A percentile compares a stretch with the other conserved stretches of the same genome.
Evolutionary conservation across 1,140 invertebrate species (phyloP).

Genomic region (Samia ricini): DNA sequence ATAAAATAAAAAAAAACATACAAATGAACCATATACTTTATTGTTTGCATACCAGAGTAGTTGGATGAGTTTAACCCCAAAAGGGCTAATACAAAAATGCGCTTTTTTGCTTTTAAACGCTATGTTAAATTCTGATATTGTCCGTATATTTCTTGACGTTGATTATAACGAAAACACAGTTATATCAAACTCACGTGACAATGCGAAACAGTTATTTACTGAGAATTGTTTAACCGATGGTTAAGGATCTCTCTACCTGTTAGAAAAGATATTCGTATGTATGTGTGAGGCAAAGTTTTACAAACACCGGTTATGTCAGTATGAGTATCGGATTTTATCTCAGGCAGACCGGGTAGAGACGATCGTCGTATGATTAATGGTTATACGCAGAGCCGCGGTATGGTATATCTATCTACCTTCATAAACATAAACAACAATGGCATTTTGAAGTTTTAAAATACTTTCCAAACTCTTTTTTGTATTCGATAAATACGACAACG

Average conservation of each 20-base stretch:
- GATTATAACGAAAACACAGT: not conserved
- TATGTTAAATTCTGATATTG: not conserved
- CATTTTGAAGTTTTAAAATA: slow-evolving; percentile 31
- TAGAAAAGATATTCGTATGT: slow-evolving; percentile 17
- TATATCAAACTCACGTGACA: not conserved
- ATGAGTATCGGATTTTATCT: slow-evolving; percentile 55
- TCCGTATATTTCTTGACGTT: not conserved
- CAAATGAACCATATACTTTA: too few species aligned
- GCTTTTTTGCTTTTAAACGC: not conserved
- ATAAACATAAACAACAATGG: slow-evolving; percentile 43
- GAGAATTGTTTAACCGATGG: slow-evolving; percentile 24
- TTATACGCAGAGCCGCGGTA: slow-evolving; percentile 40
- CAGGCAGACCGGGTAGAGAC: slow-evolving; percentile 26
- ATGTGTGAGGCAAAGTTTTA: slow-evolving; percentile 26
- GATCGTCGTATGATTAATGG: slow-evolving; percentile 66
- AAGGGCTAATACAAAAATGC: too few species aligned
- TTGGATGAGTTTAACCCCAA: too few species aligned
- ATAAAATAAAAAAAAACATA: too few species aligned
- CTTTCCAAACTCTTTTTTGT: slow-evolving; percentile 50
- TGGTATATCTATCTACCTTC: slow-evolving; percentile 56
- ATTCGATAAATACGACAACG: not conserved
- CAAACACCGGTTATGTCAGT: slow-evolving; percentile 12
- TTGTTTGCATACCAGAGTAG: too few species aligned
- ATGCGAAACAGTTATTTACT: slow-evolving; percentile 26
- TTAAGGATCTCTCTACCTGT: slow-evolving; percentile 42